These are phyloP conservation scores for Sisyra terminalis DNA, from an alignment of 2,888 invertebrate genomes.

Conservation along the genomic window DNA sequence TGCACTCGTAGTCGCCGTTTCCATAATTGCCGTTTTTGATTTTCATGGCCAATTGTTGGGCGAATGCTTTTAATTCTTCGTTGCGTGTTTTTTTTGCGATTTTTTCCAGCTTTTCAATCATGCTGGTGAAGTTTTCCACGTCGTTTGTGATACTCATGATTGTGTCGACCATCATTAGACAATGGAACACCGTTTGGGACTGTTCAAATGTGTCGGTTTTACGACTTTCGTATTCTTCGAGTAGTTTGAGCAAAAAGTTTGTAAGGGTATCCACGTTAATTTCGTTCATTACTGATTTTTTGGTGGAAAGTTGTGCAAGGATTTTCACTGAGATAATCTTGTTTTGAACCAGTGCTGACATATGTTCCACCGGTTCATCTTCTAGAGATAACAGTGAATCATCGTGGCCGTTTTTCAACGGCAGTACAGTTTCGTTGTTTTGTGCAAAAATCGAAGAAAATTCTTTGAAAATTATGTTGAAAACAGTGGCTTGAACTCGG, in stretches of 20 bases:
- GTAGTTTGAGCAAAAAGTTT: conserved; percentile 30
- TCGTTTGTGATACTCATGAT: conserved; percentile 15
- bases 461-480: conserved; percentile 1
- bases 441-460: conserved; percentile 1
- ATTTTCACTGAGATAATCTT: conserved; percentile 32
- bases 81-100: conserved; percentile 17
- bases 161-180: conserved; percentile 26
- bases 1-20: conserved; percentile 8
- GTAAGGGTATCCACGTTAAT: conserved; percentile 30
- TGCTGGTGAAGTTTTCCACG: conserved; percentile 19
- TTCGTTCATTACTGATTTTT: conserved; percentile 26
- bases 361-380: conserved; percentile 12
- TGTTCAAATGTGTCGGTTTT: conserved; percentile 22
- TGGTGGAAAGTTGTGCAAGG: conserved; percentile 32
- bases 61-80: conserved; percentile 17
- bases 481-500: not conserved
- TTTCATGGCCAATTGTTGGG: conserved; percentile 15
- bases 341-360: conserved; percentile 20
- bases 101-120: conserved; percentile 18
- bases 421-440: not conserved
- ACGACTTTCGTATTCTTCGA: conserved; percentile 16
- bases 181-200: conserved; percentile 28
- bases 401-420: too few relatives aligned
- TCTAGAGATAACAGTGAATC: conserved; percentile 14
- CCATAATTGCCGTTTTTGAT: conserved; percentile 1